These are phyloP conservation scores for Allophyes oxyacanthae DNA, from an alignment of 2,888 invertebrate species.

Conservation along the genomic window DNA sequence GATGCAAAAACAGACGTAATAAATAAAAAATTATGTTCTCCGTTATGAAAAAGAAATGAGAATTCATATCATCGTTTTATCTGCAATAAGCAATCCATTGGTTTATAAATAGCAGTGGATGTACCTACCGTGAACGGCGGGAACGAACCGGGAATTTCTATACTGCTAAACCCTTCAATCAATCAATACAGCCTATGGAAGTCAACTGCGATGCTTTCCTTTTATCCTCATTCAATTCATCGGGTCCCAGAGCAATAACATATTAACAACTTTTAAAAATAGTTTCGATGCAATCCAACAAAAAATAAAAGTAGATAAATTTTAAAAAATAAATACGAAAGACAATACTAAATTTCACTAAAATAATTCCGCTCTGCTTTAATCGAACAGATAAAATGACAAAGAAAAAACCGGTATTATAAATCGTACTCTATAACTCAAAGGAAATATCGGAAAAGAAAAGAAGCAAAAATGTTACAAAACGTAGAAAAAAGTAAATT, in stretches of 20 bases:
- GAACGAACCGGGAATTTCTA: too few relatives aligned
- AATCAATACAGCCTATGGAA: too few relatives aligned
- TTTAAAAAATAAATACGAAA: slow-evolving; percentile 19
- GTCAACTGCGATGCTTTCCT: too few relatives aligned
- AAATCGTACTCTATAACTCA: slow-evolving; percentile 47
- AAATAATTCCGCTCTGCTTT: slow-evolving; percentile 27
- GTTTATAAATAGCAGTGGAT: too few relatives aligned
- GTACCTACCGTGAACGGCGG: too few relatives aligned
- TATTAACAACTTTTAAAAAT: background rate
- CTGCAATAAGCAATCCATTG: too few relatives aligned
- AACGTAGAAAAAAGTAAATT: slow-evolving; percentile 27
- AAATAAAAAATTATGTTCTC: too few relatives aligned
- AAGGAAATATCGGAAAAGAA: slow-evolving; percentile 39
- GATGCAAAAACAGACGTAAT: too few relatives aligned
- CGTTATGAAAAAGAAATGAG: too few relatives aligned
- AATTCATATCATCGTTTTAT: too few relatives aligned
- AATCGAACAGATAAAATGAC: slow-evolving; percentile 44
- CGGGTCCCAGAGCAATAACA: background rate
- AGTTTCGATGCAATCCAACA: slow-evolving; percentile 1
- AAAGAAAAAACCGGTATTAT: slow-evolving; percentile 45
- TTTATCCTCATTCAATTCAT: background rate
- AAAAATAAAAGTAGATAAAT: slow-evolving; percentile 11
- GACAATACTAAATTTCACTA: slow-evolving; percentile 21
- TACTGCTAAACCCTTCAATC: too few relatives aligned
- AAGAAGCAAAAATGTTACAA: slow-evolving; percentile 27